Evolutionary conservation across 2,797 vertebrate genomes (phyloP).

Genomic region (Hippocampus kuda): DNA sequence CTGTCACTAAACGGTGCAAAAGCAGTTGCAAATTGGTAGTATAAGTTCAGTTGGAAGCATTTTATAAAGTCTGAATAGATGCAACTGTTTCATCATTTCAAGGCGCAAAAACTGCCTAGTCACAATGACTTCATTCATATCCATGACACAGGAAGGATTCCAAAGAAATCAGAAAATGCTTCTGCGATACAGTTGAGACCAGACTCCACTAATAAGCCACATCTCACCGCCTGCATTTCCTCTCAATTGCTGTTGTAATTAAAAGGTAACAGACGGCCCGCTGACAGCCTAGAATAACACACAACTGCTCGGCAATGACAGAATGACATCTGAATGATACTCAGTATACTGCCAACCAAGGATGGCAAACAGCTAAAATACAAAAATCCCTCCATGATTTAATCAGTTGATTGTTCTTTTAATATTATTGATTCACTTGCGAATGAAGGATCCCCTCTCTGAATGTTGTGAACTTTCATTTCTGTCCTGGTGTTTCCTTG

Average conservation of each 20-base stretch:
- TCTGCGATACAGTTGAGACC: conserved; percentile 43
- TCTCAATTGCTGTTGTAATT: conserved; percentile 69
- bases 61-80: background rate
- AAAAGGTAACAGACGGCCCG: conserved; percentile 60
- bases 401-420: background rate
- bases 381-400: background rate
- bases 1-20: background rate
- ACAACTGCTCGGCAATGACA: conserved; percentile 55
- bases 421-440: background rate
- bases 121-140: background rate
- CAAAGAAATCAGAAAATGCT: background rate
- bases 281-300: conserved; percentile 50
- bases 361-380: background rate
- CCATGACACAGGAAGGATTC: background rate
- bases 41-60: too few species aligned
- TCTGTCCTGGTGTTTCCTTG: background rate
- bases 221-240: conserved; percentile 64
- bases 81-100: background rate
- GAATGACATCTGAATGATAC: conserved; percentile 49
- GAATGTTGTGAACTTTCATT: background rate
- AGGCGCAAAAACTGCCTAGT: background rate
- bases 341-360: conserved; percentile 27
- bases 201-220: conserved; percentile 65
- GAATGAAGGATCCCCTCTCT: background rate
- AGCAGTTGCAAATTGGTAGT: background rate